Base-by-base conservation (phyloP, 2,113 vertebrate species). In the Xenopus tropicalis region DNA sequence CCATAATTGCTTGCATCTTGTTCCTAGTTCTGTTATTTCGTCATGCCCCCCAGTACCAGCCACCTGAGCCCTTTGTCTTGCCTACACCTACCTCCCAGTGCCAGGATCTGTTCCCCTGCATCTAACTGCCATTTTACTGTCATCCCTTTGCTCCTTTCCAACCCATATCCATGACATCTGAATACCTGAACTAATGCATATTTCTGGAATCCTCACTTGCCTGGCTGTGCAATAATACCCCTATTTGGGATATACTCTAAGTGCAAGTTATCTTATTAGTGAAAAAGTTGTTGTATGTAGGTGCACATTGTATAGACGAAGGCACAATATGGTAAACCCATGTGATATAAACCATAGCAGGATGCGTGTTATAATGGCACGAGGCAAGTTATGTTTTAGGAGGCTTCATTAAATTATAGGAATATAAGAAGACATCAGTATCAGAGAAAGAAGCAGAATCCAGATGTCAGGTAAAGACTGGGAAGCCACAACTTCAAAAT, bases 41-140 rank as follows among this genome's bases (percentile, higher is more conserved):
- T 37, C 5, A 37, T 37, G 29, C 29, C 29, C 29, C 5, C 29
- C 29, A 6, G 29, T 9, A 37, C 10, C 10, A 37, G 29, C 29
- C 29, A 37, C 29, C 29, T 37, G 29, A 37, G 29, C 29, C 13
- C 16, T 48, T 48, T 48, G 46, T 48, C 46, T 48, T 48, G 29
- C 29, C 29, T 9, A 37, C 13, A 48, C 12, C 16, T 48, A 48
- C 46, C 46, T 48, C 16, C 46, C 46, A 10, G 16, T 48, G 46
- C 46, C 46, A 48, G 1, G 11, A 48, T 17, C 46, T 48, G 46
- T 48, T 44, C 43, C 43, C 43, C 6, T 44, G n/a, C 6, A 37
- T 20, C 14, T 65, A 23, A 46, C 43, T 23, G 37, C n/a, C 44
- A 66, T 66, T 66, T 46, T 66, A 16, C 64, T 21, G 29, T 65